Evolutionary conservation across 2,113 vertebrate species (phyloP).

Genomic region (Carassius carassius): DNA sequence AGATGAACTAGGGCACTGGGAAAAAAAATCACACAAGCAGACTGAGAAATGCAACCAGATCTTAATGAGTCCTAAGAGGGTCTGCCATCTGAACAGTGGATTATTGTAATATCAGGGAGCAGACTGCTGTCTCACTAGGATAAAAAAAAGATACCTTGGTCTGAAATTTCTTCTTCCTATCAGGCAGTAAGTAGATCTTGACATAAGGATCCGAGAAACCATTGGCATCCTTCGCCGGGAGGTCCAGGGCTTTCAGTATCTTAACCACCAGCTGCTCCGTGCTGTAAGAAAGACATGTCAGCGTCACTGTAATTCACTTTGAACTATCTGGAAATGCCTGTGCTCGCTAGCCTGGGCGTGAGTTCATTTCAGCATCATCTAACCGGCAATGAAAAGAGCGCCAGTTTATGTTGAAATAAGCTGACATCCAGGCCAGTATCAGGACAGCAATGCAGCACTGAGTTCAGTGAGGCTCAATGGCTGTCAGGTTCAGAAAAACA

Average conservation of each 20-base stretch:
- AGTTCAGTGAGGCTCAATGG: conserved; percentile 19
- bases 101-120: neutral
- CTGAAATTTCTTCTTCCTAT: conserved; percentile 95
- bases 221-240: conserved; percentile 90
- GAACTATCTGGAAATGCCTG: conserved; percentile 22
- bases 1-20: conserved; percentile 27
- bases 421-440: conserved; percentile 25
- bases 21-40: conserved; percentile 10
- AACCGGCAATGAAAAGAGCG: conserved; percentile 26
- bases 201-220: conserved; percentile 93
- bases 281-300: conserved; percentile 62
- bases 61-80: conserved; percentile 45
- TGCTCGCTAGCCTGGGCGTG: neutral
- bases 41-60: neutral
- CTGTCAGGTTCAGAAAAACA: conserved; percentile 18
- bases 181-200: conserved; percentile 93
- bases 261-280: conserved; percentile 91
- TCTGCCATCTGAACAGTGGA: conserved; percentile 10
- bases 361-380: conserved; percentile 17
- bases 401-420: neutral
- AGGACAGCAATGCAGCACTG: neutral
- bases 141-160: conserved; percentile 76
- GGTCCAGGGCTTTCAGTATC: conserved; percentile 88
- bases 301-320: conserved; percentile 36
- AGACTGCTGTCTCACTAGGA: neutral